These are phyloP conservation scores for Corvus hawaiiensis DNA, from an alignment of 2,113 vertebrate genomes.

Conservation along the genomic window DNA sequence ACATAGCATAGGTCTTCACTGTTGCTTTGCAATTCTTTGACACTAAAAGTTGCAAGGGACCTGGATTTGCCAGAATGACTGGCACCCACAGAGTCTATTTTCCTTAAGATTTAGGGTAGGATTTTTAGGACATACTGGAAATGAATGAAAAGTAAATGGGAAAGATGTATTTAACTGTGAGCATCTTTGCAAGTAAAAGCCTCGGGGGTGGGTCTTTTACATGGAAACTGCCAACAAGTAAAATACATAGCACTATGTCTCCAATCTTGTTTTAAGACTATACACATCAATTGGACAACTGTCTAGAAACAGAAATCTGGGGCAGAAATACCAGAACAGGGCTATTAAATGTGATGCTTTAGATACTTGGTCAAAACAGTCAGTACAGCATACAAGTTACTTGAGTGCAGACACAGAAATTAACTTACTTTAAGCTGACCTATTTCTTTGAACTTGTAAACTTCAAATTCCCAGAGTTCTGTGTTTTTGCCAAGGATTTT, in stretches of 20 bases:
- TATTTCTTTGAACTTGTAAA: conserved; percentile 96
- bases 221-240: background rate
- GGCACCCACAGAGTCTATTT: background rate
- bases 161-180: background rate
- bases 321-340: background rate
- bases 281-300: background rate
- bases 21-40: background rate
- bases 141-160: background rate
- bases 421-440: conserved; percentile 90
- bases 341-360: background rate
- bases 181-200: background rate
- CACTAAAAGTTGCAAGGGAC: background rate
- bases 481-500: conserved; percentile 98
- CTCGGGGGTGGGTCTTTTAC: background rate
- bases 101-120: background rate
- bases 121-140: background rate
- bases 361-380: background rate
- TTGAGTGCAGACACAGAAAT: background rate
- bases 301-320: background rate
- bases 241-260: background rate
- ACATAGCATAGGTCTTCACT: background rate
- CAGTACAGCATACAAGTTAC: background rate
- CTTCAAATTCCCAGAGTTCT: conserved; percentile 98
- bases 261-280: background rate
- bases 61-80: background rate